These are phyloP conservation scores for Megathymus violae DNA, from an alignment of 1,140 invertebrate species.

Conservation along the genomic window DNA sequence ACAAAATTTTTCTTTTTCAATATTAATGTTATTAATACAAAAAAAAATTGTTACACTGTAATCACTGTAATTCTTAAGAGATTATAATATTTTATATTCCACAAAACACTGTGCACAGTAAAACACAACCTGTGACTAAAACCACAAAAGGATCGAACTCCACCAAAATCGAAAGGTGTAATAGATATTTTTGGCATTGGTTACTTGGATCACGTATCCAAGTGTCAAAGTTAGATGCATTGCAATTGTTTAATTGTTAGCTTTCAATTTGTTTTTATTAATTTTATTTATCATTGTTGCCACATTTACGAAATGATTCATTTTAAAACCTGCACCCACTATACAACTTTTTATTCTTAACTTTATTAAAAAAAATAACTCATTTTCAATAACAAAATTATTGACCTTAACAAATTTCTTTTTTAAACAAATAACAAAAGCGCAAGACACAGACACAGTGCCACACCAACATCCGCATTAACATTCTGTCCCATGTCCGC, in stretches of 20 bases:
- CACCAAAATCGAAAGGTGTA: constrained; percentile 30
- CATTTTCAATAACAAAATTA: too few relatives aligned
- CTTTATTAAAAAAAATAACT: too few relatives aligned
- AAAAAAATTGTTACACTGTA: background rate
- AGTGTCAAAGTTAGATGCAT: constrained; percentile 4
- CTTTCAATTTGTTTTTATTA: too few relatives aligned
- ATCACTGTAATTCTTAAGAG: background rate
- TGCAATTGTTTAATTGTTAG: background rate
- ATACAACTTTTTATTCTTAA: too few relatives aligned
- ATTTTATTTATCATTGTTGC: too few relatives aligned
- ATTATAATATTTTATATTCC: background rate
- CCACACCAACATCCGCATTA: background rate
- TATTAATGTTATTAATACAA: too few relatives aligned
- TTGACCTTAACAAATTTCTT: too few relatives aligned
- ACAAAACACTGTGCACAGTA: background rate
- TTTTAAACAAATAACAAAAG: background rate
- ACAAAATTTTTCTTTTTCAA: too few relatives aligned
- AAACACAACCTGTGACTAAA: constrained; percentile 24
- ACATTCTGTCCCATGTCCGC: background rate
- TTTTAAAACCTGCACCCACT: too few relatives aligned
- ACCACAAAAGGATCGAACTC: constrained; percentile 11
- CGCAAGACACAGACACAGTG: background rate
- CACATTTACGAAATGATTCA: too few relatives aligned
- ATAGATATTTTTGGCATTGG: constrained; percentile 32
- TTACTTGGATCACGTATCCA: constrained; percentile 2